A percentile compares a stretch with the other conserved stretches of the same genome.
Evolutionary conservation across 2,797 vertebrate species (phyloP).

Genomic region (Gadopsis bispinosus): DNA sequence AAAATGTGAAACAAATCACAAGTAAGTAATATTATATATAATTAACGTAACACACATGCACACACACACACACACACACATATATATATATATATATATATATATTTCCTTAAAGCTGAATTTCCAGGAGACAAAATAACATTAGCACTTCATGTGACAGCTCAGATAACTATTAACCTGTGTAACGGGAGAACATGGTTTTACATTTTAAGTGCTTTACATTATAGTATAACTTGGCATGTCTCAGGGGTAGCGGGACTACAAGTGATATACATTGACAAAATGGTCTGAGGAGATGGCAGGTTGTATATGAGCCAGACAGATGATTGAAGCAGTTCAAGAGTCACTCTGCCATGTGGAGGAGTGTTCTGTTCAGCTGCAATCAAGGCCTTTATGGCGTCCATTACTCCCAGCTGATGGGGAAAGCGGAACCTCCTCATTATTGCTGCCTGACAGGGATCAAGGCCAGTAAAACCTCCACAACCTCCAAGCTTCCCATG

Average conservation of each 20-base stretch:
- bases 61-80: no score
- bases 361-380: slow-evolving; percentile 60
- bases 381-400: slow-evolving; percentile 73
- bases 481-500: slow-evolving; percentile 56
- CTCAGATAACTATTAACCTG: background rate
- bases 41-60: background rate
- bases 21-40: slow-evolving; percentile 1
- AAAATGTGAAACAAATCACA: slow-evolving; percentile 23
- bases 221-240: slow-evolving; percentile 18
- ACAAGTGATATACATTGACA: slow-evolving; percentile 29
- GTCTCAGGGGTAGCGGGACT: slow-evolving; percentile 19
- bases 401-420: slow-evolving; percentile 72
- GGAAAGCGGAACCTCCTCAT: slow-evolving; percentile 67
- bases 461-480: slow-evolving; percentile 65
- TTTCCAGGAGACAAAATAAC: slow-evolving; percentile 3
- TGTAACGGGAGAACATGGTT: background rate
- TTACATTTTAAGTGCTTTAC: slow-evolving; percentile 20
- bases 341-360: slow-evolving; percentile 55
- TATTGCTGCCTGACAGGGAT: slow-evolving; percentile 64
- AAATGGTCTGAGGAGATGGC: slow-evolving; percentile 39
- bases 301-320: slow-evolving; percentile 52
- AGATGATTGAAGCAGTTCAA: slow-evolving; percentile 61
- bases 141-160: background rate
- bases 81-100: no score
- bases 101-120: background rate